These are phyloP conservation scores for Anaspis maculata DNA, from an alignment of 2,888 invertebrate genomes.

Conservation along the genomic window DNA sequence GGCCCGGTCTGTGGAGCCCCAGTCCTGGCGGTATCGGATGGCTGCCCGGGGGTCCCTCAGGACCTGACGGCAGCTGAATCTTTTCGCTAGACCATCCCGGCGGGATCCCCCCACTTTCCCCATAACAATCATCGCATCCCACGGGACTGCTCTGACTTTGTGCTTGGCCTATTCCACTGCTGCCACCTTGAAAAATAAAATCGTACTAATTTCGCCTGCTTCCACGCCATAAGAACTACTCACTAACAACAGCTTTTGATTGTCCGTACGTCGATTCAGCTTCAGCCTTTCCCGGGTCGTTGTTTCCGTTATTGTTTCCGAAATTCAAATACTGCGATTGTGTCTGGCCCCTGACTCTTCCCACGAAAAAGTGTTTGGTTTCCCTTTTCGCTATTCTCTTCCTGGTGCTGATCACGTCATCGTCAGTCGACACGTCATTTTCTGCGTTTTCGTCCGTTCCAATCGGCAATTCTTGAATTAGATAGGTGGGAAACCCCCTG, in stretches of 20 bases:
- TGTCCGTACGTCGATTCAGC: constrained; percentile 68
- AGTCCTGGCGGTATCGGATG: too few species aligned
- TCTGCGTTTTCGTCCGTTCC: constrained; percentile 28
- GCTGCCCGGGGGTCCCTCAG: too few species aligned
- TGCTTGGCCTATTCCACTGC: constrained; percentile 80
- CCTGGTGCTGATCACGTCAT: background rate
- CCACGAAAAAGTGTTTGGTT: constrained; percentile 30
- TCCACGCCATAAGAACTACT: constrained; percentile 40
- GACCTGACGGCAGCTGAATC: too few species aligned
- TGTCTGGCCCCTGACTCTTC: constrained; percentile 64
- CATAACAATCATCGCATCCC: constrained; percentile 59
- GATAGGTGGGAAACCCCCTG: constrained; percentile 38
- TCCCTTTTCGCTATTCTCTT: constrained; percentile 21
- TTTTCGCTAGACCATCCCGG: too few species aligned
- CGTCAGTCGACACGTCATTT: constrained; percentile 34
- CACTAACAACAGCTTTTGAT: constrained; percentile 64
- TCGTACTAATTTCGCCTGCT: background rate
- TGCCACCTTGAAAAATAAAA: constrained; percentile 53
- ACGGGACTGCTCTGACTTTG: constrained; percentile 74
- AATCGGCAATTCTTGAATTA: constrained; percentile 32
- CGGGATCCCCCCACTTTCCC: constrained; percentile 6
- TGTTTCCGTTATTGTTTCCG: constrained; percentile 44
- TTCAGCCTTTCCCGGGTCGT: constrained; percentile 65
- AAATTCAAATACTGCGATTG: constrained; percentile 76
- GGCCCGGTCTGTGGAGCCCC: too few species aligned